These are phyloP conservation scores for Calliscelio sp. DNA, from an alignment of 2,888 invertebrate genomes.

Conservation along the genomic window DNA sequence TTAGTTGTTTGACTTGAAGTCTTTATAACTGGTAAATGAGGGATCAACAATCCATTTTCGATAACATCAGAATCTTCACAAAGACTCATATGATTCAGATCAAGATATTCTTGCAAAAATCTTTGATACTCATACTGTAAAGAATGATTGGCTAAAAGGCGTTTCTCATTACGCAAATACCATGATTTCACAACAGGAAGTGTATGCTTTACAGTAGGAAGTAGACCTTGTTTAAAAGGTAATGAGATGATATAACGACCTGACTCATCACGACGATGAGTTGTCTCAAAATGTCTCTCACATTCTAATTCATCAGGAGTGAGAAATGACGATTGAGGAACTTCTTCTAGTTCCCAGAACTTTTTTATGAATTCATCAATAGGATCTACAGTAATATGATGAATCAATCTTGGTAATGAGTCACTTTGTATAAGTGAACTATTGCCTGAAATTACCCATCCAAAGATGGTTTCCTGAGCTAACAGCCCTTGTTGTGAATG, in stretches of 20 bases:
- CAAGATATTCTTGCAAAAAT: neutral
- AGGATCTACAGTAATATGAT: neutral
- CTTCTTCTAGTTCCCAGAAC: conserved; percentile 9
- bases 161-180: neutral
- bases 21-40: neutral
- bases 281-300: neutral
- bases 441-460: no score
- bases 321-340: neutral
- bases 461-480: no score
- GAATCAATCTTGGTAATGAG: neutral
- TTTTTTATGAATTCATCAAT: neutral
- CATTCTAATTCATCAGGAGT: neutral
- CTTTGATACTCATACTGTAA: neutral
- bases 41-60: neutral
- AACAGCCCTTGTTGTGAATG: no score
- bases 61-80: neutral
- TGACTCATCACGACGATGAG: neutral
- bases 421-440: no score
- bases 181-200: neutral
- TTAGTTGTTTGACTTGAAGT: neutral
- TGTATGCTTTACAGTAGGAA: neutral
- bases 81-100: neutral
- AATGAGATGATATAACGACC: neutral
- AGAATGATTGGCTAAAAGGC: neutral
- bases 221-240: neutral